Evolutionary conservation across 2,113 vertebrate species (phyloP).

Genomic region (Sterrhoptilus dennistouni): DNA sequence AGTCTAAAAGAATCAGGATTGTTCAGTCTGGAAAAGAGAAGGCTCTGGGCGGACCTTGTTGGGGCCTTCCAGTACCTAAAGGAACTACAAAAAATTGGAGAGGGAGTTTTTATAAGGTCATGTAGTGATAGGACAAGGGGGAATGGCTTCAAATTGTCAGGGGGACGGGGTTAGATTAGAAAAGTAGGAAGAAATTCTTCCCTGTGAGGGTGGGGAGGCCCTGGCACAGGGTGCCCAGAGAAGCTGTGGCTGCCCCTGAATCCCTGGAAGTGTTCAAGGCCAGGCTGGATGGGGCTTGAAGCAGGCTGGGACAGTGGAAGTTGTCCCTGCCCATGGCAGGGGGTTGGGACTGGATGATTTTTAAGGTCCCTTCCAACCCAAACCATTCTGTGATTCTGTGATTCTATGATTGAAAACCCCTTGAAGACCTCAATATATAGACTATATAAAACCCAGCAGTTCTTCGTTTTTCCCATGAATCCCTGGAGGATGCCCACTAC

Average conservation of each 20-base stretch:
- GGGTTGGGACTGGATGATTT: not conserved
- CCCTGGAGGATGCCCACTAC: not conserved
- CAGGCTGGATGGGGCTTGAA: not conserved
- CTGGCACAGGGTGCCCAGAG: not conserved
- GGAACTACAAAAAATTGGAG: not conserved
- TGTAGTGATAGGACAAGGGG: not conserved
- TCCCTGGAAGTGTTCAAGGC: not conserved
- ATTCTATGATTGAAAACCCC: not conserved
- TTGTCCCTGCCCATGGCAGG: not conserved
- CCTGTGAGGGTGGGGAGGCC: not conserved
- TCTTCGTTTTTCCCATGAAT: not conserved
- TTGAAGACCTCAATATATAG: not conserved
- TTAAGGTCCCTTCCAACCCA: not conserved
- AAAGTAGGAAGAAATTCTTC: not conserved
- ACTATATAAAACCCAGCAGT: not conserved
- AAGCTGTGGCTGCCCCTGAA: not conserved
- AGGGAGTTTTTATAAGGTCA: not conserved
- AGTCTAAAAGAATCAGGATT: not conserved
- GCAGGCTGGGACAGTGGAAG: rapidly evolving
- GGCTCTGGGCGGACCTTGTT: not conserved
- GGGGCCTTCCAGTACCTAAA: not conserved
- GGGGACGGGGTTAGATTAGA: not conserved
- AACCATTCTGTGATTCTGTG: not conserved
- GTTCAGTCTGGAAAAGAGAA: not conserved
- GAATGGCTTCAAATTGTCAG: not conserved